These are phyloP conservation scores for Ctena decussata DNA, from an alignment of 2,888 invertebrate species.

Conservation along the genomic window DNA sequence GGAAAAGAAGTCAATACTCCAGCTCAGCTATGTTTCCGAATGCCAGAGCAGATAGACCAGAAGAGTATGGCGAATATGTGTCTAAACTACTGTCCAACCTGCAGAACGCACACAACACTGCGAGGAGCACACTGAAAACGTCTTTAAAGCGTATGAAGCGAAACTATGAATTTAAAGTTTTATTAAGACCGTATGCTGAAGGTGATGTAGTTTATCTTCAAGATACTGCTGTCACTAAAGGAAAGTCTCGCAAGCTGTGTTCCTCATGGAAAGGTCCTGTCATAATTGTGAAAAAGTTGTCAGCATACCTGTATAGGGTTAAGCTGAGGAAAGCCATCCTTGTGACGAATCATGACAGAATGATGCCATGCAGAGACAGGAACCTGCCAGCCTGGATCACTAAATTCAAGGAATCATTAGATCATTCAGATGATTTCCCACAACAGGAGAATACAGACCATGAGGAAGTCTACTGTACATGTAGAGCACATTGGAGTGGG, in stretches of 20 bases:
- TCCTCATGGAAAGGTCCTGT: conserved; percentile 29
- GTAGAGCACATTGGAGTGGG: conserved; percentile 33
- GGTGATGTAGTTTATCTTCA: neutral
- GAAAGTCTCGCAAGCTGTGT: neutral
- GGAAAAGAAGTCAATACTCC: neutral
- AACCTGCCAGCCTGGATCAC: conserved; percentile 35
- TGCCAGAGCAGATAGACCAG: neutral
- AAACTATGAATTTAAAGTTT: neutral
- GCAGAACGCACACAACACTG: neutral
- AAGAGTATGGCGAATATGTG: neutral
- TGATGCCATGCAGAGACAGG: conserved; percentile 34
- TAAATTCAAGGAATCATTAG: neutral
- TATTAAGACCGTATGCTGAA: neutral
- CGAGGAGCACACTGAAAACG: neutral
- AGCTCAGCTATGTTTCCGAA: neutral
- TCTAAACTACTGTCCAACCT: neutral
- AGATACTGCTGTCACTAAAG: neutral
- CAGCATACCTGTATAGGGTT: conserved; percentile 28
- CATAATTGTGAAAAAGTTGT: conserved; percentile 31
- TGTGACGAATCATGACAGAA: conserved; percentile 30
- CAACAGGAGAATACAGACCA: neutral
- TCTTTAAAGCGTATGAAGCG: neutral
- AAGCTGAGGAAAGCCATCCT: conserved; percentile 34
- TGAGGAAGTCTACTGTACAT: conserved; percentile 19
- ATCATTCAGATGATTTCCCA: neutral